Evolutionary conservation across 2,797 vertebrate genomes (phyloP), one percentile per base, ranked within the genome.

Genomic region (Amniataba percoides): DNA sequence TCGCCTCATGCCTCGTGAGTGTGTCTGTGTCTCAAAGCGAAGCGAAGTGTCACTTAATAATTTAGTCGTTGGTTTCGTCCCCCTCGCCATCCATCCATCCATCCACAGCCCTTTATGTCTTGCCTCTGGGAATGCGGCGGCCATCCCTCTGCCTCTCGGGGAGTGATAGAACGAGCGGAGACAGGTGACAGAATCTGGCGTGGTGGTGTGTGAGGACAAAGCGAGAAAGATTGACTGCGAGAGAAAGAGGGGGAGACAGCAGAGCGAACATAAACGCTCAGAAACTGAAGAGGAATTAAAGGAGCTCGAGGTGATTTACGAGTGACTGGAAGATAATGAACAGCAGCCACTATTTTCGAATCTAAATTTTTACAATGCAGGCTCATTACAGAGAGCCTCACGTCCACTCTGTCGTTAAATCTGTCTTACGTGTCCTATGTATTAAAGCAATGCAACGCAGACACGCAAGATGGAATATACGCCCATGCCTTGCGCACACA

Each of bases 41-140:
- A 74, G 82, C 91, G 84, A 92, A 94, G 92, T 94, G 95, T 94
- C 95, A 92, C 87, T 93, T 93, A 97, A 97, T 97, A 96, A 97
- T 97, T 96, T 94, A 96, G 93, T 71, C 71, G 66, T 93, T 94
- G 90, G 90, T 89, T 92, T 88, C 80, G 88, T 89, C 92, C 90
- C 88, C 78, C 71, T 88, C 58, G 42, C 88, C 86, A 83, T 88
- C 82, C 89, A 81, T 88, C 90, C 88, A 83, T 89, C 90, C 91
- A 89, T 93, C 91, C 91, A 77, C 82, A 63, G 85, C 87, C 84
- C 91, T 92, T 93, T 92, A 95, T 95, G 93, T 90, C 92, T 94
- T 85, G 92, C 88, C 95, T 94, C 90, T 93, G 92, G 92, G 93
- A 92, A 88, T 89, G 83, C 48, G 73, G 82, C 80, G 60, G 88